Base-by-base conservation (phyloP, 2,888 invertebrate genomes). In the Sesia bembeciformis region DNA sequence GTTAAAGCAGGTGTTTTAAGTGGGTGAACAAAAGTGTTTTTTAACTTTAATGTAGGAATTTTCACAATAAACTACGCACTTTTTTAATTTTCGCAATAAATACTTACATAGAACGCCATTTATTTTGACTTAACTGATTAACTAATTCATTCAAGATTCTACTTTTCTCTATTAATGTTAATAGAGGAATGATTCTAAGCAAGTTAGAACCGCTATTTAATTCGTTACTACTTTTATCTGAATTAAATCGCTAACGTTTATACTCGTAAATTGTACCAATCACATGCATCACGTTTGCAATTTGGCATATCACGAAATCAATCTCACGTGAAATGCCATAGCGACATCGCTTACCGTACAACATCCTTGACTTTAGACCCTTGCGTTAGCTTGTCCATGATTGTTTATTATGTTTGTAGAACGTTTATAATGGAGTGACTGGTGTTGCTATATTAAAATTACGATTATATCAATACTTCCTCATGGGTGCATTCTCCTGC, bases 221-320 rank as follows among this genome's bases (percentile, higher is more conserved):
- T 23, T 23, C 23, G 23, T 23, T 3, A 3, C 7, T 4, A n/a
- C 4, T 43, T 46, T 43, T 4, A 43, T 3, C 4, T 46, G n/a
- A 46, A 8, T 3, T 4, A 46, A 46, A n/a, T 46, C 46, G 46
- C 46, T 46, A 7, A n/a, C 46, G 46, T 23, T 8, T 46, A 46
- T 46, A n/a, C n/a, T n/a, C n/a, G n/a, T n/a, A 3, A 46, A 4
- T 46, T 46, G 46, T n/a, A 46, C 46, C 46, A 46, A 8, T 46
- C 23, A 46, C n/a, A 38, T 23, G 39, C n/a, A 58, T 63, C 67
- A 68, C 68, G 68, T 65, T 67, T 61, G 57, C 62, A 65, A 58
- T 61, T 66, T 73, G 79, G 67, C 78, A 79, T 79, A 80, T 81
- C 82, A 80, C 81, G 81, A 78, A 66, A 72, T 68, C 64, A 67